Evolutionary conservation across 1,140 invertebrate genomes (phyloP), one percentile per base, ranked within the genome.

Genomic region (Stratiolaelaps scimitus): DNA sequence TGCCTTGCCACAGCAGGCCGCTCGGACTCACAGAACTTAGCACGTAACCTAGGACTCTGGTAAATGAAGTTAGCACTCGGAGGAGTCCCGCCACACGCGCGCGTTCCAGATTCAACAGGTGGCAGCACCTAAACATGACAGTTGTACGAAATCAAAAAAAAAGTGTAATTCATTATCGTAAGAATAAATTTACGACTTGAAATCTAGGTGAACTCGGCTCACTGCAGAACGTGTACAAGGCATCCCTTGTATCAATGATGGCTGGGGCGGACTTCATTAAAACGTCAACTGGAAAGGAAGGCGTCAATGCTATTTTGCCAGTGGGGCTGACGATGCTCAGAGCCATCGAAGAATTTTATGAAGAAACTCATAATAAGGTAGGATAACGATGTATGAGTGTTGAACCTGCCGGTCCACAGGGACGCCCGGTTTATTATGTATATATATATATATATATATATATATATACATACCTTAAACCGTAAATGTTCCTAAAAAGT

Each of bases 261-360:
- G 93, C 92, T 68, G 81, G 93, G 23, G 84, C 91, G 34, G 88
- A 98, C 80, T 98, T 98, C 73, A 97, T 99, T 64, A 99, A 99
- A 78, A 98, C 95, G 29, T 98, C 93, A 0, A 99, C 96, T 1
- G 95, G 94, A 53, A 98, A 98, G 79, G 96, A 98, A 79, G 75
- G 80, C 17, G 83, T 94, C 0, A 98, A 98, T 82, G 94, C 95
- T 1, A 97, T 87, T 10, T 76, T 98, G 45, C 83, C 86, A 43
- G 84, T 89, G 64, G 92, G 92, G 6, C 77, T 95, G 23, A 85
- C 97, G 0, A 98, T 99, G 95, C 87, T 88, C 65, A 77, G 84
- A 72, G 94, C 93, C 46, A 97, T 99, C 67, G 79, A 83, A 69
- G 83, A 92, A 64, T 97, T 85, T 74, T 80, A 88, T 73, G 71